Conservation (phyloP, 2,113 vertebrate species). For the Phainopepla nitens region DNA sequence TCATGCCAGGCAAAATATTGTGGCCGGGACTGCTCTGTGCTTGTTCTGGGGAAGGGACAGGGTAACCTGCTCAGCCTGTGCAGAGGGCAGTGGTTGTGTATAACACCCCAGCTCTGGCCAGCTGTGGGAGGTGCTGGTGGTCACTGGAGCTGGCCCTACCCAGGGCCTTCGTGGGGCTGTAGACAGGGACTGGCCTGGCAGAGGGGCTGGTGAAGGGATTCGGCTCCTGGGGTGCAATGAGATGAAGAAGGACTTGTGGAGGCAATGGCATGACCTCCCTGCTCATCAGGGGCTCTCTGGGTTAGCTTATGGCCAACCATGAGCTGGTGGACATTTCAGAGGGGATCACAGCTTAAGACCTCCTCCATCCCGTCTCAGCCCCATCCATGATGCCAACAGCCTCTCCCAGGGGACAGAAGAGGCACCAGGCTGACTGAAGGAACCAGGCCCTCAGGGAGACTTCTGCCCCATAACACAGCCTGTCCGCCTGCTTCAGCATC, state of each 20-base stretch:
- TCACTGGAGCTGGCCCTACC: not conserved
- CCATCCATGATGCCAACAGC: not conserved
- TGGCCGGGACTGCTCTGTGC: not conserved
- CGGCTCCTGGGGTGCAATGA: not conserved
- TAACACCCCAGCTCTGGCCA: not conserved
- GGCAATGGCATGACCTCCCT: not conserved
- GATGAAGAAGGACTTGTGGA: not conserved
- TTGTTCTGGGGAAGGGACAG: not conserved
- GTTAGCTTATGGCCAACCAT: not conserved
- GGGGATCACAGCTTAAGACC: not conserved
- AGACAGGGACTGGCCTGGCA: not conserved
- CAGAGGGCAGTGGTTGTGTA: not conserved
- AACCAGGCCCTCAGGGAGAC: not conserved
- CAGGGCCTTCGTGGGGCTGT: accelerated
- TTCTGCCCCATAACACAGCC: not conserved
- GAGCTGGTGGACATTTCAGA: not conserved
- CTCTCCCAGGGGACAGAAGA: not conserved
- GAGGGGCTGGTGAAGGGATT: not conserved
- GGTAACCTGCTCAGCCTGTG: not conserved
- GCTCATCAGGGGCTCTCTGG: not conserved
- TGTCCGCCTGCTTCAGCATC: accelerated
- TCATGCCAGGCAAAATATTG: conserved; percentile 58
- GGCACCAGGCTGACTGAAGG: not conserved
- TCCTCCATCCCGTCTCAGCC: not conserved
- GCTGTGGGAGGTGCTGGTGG: not conserved